A percentile compares a stretch with the other conserved stretches of the same genome.
These are phyloP conservation scores for Drosophila ambigua DNA, from an alignment of 1,140 invertebrate genomes.

Conservation along the genomic window DNA sequence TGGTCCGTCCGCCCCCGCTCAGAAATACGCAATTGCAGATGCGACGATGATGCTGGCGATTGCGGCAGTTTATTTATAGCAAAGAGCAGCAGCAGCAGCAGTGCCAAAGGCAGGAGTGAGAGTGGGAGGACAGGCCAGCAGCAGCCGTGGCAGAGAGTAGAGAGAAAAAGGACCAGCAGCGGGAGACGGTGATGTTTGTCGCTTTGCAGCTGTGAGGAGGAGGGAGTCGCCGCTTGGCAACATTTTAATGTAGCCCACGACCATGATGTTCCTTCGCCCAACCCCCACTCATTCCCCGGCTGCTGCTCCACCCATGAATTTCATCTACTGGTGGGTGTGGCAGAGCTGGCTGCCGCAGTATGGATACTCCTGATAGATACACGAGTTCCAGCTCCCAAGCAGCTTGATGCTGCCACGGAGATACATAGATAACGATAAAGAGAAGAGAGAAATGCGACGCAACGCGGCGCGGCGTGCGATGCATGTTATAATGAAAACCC, in stretches of 20 bases:
- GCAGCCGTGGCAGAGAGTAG: no score
- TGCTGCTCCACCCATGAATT: slow-evolving; percentile 29
- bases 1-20: slow-evolving; percentile 17
- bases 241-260: slow-evolving; percentile 75
- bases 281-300: background rate
- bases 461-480: slow-evolving; percentile 69
- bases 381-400: slow-evolving; percentile 26
- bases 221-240: slow-evolving; percentile 53
- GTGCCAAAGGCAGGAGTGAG: background rate
- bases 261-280: slow-evolving; percentile 49
- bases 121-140: no score
- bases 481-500: slow-evolving; percentile 81
- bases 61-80: slow-evolving; percentile 79
- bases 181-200: slow-evolving; percentile 24
- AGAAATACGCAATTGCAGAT: slow-evolving; percentile 79
- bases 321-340: slow-evolving; percentile 54
- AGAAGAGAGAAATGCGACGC: slow-evolving; percentile 68
- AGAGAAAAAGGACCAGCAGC: background rate
- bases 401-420: slow-evolving; percentile 70
- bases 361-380: slow-evolving; percentile 39
- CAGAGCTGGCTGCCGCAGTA: slow-evolving; percentile 27
- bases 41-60: slow-evolving; percentile 77
- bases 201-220: background rate
- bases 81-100: slow-evolving; percentile 4
- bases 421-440: slow-evolving; percentile 62